These are phyloP conservation scores for Camponotus fellah DNA, from an alignment of 2,888 invertebrate genomes.

Conservation along the genomic window DNA sequence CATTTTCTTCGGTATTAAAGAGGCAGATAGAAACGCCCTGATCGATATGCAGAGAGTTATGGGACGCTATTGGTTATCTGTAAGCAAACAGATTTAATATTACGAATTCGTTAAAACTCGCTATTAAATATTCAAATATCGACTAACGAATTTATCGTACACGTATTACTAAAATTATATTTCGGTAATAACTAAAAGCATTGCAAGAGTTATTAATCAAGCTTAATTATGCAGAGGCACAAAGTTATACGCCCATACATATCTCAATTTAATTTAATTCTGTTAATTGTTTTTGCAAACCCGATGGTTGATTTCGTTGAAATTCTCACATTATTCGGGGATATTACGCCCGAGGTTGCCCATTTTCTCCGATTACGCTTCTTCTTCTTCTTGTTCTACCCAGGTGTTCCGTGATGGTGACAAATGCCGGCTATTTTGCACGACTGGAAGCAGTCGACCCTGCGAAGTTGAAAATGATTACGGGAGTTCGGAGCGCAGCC, in stretches of 20 bases:
- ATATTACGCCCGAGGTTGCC: slow-evolving; percentile 16
- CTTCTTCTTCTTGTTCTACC: neutral
- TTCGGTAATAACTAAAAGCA: neutral
- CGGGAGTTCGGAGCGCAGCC: slow-evolving; percentile 44
- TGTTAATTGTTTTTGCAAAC: neutral
- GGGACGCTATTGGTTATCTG: slow-evolving; percentile 71
- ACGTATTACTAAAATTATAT: neutral
- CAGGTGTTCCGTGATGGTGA: slow-evolving; percentile 48
- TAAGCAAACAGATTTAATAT: slow-evolving; percentile 62
- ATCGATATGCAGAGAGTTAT: slow-evolving; percentile 73
- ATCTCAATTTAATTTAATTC: slow-evolving; percentile 1
- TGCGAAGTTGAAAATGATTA: slow-evolving; percentile 27
- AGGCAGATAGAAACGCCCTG: slow-evolving; percentile 67
- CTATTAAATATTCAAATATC: neutral
- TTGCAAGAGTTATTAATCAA: neutral
- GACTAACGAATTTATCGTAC: neutral
- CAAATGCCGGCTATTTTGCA: slow-evolving; percentile 31
- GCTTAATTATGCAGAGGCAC: neutral
- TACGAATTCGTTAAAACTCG: slow-evolving; percentile 4
- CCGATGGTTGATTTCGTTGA: slow-evolving; percentile 1
- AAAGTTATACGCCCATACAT: neutral
- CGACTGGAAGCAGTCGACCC: slow-evolving; percentile 30
- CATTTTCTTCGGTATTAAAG: slow-evolving; percentile 72
- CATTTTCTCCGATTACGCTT: slow-evolving; percentile 26
- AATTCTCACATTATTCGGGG: neutral